These are phyloP conservation scores for Strix aluco DNA, from an alignment of 2,113 vertebrate species.

Conservation along the genomic window DNA sequence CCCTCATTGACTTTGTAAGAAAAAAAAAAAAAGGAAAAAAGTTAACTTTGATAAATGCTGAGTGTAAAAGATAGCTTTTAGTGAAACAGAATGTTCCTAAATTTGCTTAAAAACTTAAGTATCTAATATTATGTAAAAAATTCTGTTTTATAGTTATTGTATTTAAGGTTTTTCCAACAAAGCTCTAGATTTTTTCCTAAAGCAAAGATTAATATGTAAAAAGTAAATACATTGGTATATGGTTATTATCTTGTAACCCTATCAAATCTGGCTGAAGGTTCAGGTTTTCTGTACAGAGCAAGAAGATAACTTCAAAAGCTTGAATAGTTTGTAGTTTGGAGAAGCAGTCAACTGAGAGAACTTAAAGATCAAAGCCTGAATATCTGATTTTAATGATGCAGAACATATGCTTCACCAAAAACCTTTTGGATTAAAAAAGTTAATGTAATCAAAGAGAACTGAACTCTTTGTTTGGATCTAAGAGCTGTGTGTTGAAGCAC, in stretches of 20 bases:
- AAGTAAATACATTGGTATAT: constrained; percentile 33
- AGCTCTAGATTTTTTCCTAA: background rate
- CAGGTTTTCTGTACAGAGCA: constrained; percentile 52
- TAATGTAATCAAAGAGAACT: constrained; percentile 70
- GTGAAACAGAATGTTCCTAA: background rate
- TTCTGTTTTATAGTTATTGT: background rate
- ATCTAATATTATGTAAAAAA: background rate
- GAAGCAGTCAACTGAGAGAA: constrained; percentile 72
- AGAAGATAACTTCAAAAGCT: constrained; percentile 74
- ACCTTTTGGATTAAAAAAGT: constrained; percentile 69
- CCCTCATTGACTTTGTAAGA: background rate
- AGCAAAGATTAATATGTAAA: background rate
- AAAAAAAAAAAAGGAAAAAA: background rate
- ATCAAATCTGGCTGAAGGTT: constrained; percentile 68
- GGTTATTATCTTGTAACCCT: constrained; percentile 65
- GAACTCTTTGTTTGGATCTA: constrained; percentile 60
- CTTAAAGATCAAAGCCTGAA: constrained; percentile 71
- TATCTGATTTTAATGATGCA: constrained; percentile 79
- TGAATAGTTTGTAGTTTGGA: constrained; percentile 60
- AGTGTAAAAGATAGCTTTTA: background rate
- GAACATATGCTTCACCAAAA: constrained; percentile 75
- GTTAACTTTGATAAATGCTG: background rate
- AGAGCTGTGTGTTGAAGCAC: constrained; percentile 41
- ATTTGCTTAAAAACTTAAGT: background rate
- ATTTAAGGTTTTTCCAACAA: background rate